Conservation (phyloP, 1,140 invertebrate species). For the Bactericera cockerelli region DNA sequence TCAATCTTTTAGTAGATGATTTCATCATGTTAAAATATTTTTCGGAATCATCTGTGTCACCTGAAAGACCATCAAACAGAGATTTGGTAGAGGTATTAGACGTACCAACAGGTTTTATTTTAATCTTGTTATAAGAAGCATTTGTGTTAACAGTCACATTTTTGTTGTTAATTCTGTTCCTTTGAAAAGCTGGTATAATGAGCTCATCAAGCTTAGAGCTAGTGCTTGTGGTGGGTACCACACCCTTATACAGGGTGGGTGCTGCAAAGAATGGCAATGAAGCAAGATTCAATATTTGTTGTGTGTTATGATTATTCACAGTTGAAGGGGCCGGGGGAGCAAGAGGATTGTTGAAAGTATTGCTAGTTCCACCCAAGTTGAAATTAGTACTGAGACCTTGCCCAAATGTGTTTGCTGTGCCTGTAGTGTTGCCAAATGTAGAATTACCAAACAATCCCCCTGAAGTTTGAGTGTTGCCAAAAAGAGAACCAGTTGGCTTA, state of each 20-base stretch:
- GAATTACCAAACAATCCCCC: conserved; percentile 22
- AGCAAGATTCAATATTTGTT: background rate
- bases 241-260: background rate
- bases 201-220: conserved; percentile 1
- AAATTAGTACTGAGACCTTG: conserved; percentile 20
- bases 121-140: conserved; percentile 36
- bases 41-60: conserved; percentile 36
- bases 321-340: background rate
- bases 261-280: background rate
- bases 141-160: conserved; percentile 46
- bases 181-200: background rate
- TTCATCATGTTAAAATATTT: conserved; percentile 9
- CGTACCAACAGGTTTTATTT: conserved; percentile 38
- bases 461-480: conserved; percentile 31
- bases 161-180: conserved; percentile 20
- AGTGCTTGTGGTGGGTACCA: background rate
- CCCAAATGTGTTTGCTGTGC: conserved; percentile 21
- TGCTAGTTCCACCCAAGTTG: background rate
- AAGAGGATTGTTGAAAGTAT: background rate
- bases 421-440: conserved; percentile 18
- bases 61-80: conserved; percentile 50
- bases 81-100: conserved; percentile 42
- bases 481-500: conserved; percentile 38
- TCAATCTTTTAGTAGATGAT: conserved; percentile 16
- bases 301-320: background rate